Percentiles rank a stretch among this genome's conserved stretches.
Conservation (phyloP, 2,113 vertebrate species). For the Tilapia sparmanii region DNA sequence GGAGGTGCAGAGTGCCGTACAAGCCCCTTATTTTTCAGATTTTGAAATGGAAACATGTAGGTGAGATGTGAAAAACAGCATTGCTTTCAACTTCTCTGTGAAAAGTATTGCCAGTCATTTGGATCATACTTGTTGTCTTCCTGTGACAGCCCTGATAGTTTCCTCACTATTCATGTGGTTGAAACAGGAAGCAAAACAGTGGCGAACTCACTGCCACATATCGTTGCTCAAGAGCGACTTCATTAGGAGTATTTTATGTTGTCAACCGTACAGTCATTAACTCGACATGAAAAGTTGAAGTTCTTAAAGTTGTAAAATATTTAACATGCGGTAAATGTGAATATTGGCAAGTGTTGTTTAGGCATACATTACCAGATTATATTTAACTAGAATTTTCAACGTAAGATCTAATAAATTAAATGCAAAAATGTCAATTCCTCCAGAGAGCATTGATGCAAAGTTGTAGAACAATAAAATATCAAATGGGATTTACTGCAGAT, state of each 20-base stretch:
- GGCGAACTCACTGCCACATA: not conserved
- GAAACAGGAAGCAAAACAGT: slow-evolving; percentile 49
- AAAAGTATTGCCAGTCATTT: slow-evolving; percentile 14
- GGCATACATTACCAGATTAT: not conserved
- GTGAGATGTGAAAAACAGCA: slow-evolving; percentile 25
- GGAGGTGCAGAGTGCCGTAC: not conserved
- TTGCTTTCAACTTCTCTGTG: slow-evolving; percentile 16
- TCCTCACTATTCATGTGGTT: slow-evolving; percentile 56
- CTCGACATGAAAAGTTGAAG: not conserved
- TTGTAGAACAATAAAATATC: not conserved
- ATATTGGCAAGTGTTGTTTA: not conserved
- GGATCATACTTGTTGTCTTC: slow-evolving; percentile 27
- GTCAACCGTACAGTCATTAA: not conserved
- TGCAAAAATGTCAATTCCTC: not conserved
- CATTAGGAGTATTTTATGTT: not conserved
- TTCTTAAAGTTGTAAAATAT: not conserved
- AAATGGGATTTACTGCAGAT: not conserved
- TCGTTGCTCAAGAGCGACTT: slow-evolving; percentile 10
- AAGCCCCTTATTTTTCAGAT: not conserved
- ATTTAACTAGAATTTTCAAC: not conserved
- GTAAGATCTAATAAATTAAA: not conserved
- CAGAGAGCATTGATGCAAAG: not conserved
- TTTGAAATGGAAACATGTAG: slow-evolving; percentile 33
- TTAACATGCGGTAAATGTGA: not conserved
- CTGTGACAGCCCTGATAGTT: slow-evolving; percentile 37